A percentile compares a stretch with the other conserved stretches of the same genome.
These are phyloP conservation scores for Homarus americanus DNA, from an alignment of 1,140 invertebrate species.

Conservation along the genomic window DNA sequence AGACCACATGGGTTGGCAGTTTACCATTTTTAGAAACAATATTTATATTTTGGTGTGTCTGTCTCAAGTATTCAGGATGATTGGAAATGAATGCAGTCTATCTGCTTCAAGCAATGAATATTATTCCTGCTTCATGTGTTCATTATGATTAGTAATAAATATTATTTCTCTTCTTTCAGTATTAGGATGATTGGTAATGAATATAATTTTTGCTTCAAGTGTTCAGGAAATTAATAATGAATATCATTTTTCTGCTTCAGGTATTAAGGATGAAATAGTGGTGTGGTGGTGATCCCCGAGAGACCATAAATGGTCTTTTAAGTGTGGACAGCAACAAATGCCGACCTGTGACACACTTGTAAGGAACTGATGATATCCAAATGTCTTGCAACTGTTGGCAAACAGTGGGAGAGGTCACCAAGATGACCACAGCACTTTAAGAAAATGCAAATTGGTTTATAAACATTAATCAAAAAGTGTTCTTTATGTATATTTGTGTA, in stretches of 20 bases:
- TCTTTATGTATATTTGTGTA: neutral
- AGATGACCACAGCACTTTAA: conserved; percentile 11
- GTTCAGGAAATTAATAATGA: neutral
- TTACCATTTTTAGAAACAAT: too few species aligned
- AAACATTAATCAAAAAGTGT: conserved; percentile 39
- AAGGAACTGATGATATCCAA: conserved; percentile 57
- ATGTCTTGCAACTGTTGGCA: conserved; percentile 37
- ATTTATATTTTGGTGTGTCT: too few species aligned
- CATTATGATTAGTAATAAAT: too few species aligned
- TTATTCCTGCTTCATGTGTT: too few species aligned
- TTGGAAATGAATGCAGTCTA: too few species aligned
- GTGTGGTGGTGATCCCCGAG: conserved; percentile 59
- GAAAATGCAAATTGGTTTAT: conserved; percentile 13
- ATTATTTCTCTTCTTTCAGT: too few species aligned
- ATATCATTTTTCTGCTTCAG: conserved; percentile 10
- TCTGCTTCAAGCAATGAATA: too few species aligned
- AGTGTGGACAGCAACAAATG: conserved; percentile 49
- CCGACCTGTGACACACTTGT: conserved; percentile 51
- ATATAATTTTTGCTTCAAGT: too few species aligned
- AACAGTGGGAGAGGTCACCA: conserved; percentile 27
- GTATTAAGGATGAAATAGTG: conserved; percentile 51
- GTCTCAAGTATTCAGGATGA: too few species aligned
- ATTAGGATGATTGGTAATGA: too few species aligned
- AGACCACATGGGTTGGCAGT: too few species aligned
- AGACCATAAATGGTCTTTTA: conserved; percentile 45